A percentile compares a stretch with the other conserved stretches of the same genome.
Evolutionary conservation across 1,140 invertebrate genomes (phyloP).

Genomic region (Atopsyche davidsoni): DNA sequence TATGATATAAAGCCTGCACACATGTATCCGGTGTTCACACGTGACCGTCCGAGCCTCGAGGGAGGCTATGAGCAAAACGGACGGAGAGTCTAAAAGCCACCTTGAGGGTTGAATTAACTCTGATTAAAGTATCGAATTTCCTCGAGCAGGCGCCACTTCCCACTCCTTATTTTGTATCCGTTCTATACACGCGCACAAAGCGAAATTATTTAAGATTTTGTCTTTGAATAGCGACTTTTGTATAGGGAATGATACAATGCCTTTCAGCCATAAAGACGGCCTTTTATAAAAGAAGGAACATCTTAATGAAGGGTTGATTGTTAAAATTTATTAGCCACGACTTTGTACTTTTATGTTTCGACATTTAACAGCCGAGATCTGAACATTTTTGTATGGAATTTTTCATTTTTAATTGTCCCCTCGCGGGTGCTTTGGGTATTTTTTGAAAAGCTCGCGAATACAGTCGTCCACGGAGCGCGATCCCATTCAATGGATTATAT

Average conservation of each 20-base stretch:
- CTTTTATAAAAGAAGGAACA: neutral
- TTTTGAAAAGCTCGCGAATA: no score
- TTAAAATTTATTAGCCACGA: neutral
- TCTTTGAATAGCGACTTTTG: neutral
- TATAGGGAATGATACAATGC: neutral
- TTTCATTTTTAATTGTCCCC: no score
- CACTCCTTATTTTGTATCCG: neutral
- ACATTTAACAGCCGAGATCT: no score
- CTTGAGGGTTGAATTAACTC: conserved; percentile 17
- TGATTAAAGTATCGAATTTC: conserved; percentile 3
- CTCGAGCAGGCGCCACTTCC: neutral
- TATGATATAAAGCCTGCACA: no score
- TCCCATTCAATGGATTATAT: no score
- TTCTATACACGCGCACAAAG: neutral
- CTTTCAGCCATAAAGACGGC: neutral
- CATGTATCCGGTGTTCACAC: no score
- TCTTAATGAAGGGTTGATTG: neutral
- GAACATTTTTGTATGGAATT: no score
- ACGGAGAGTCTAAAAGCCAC: conserved; percentile 6
- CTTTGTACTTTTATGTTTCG: conserved; percentile 1
- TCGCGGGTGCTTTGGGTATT: no score
- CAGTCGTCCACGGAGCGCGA: no score
- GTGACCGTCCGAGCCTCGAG: no score
- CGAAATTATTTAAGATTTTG: conserved; percentile 1
- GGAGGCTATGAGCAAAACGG: no score